A percentile compares a stretch with the other conserved stretches of the same genome.
phyloP scores from a whole-genome alignment of 2,113 vertebrate genomes.

The Catagonus wagneri region DNA sequence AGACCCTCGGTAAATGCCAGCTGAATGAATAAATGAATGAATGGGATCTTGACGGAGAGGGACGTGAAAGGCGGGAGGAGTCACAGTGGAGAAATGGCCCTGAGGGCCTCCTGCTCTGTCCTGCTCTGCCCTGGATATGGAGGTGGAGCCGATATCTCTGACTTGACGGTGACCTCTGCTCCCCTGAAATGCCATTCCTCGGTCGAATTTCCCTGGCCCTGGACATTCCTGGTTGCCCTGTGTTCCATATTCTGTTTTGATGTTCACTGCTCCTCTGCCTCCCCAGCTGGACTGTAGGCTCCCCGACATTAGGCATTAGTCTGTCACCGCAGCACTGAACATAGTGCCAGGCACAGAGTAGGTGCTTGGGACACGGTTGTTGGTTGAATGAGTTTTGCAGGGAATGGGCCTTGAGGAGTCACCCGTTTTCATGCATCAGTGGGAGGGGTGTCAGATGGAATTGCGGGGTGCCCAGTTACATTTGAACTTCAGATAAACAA shows the following conservation, averaged over 20 bases:
- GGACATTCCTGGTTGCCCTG: neutral
- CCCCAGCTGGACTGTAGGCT: neutral
- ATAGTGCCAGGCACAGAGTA: neutral
- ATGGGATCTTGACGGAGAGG: neutral
- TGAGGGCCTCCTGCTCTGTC: neutral
- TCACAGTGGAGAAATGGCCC: neutral
- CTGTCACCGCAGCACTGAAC: neutral
- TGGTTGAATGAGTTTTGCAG: neutral
- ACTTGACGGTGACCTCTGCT: neutral
- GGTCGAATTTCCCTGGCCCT: neutral
- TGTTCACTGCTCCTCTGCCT: neutral
- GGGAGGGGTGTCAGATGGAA: neutral
- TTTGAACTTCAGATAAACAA: slow-evolving; percentile 12
- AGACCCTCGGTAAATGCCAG: neutral
- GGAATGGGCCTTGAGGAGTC: neutral
- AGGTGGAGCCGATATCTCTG: neutral
- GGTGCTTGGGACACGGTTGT: neutral
- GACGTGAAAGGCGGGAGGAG: neutral
- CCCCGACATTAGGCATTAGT: neutral
- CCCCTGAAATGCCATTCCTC: neutral
- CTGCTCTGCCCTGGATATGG: neutral
- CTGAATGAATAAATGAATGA: neutral
- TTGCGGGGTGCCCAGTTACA: neutral
- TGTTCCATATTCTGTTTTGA: neutral
- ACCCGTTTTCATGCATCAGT: neutral